A percentile compares a stretch with the other conserved stretches of the same genome.
phyloP scores from a whole-genome alignment of 2,797 vertebrate genomes.

The Danio albolineatus region DNA sequence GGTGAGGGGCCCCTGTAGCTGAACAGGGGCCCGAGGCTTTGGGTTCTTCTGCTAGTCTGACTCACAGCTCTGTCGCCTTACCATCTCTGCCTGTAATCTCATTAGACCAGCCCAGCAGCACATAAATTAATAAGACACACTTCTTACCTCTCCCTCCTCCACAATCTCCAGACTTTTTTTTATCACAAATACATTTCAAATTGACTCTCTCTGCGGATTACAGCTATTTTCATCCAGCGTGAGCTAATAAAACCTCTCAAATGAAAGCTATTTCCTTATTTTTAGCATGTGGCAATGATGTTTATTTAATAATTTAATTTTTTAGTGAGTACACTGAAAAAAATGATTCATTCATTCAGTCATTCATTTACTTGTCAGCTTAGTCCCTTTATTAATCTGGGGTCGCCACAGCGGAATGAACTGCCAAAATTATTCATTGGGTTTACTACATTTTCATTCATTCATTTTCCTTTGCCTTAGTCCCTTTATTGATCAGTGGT shows the following conservation, averaged over 20 bases:
- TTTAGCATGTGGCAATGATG: not conserved
- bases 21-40: constrained; percentile 34
- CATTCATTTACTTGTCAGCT: too few species aligned
- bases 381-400: too few species aligned
- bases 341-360: too few species aligned
- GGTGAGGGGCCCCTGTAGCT: constrained; percentile 42
- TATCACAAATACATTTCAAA: constrained; percentile 24
- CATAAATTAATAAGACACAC: constrained; percentile 43
- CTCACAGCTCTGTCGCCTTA: constrained; percentile 44
- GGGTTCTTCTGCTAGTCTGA: constrained; percentile 40
- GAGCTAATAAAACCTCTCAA: not conserved
- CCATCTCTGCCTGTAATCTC: constrained; percentile 58
- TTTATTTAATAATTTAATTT: too few species aligned
- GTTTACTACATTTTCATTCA: too few species aligned
- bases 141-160: constrained; percentile 35
- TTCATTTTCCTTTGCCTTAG: too few species aligned
- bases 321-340: too few species aligned
- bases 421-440: too few species aligned
- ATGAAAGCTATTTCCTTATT: not conserved
- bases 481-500: too few species aligned
- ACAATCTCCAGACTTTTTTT: constrained; percentile 17
- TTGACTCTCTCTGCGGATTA: not conserved
- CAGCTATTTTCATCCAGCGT: not conserved
- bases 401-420: too few species aligned
- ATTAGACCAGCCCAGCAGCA: constrained; percentile 57